These are phyloP conservation scores for Eupristina koningsbergeri DNA, from an alignment of 1,140 invertebrate species.

Conservation along the genomic window DNA sequence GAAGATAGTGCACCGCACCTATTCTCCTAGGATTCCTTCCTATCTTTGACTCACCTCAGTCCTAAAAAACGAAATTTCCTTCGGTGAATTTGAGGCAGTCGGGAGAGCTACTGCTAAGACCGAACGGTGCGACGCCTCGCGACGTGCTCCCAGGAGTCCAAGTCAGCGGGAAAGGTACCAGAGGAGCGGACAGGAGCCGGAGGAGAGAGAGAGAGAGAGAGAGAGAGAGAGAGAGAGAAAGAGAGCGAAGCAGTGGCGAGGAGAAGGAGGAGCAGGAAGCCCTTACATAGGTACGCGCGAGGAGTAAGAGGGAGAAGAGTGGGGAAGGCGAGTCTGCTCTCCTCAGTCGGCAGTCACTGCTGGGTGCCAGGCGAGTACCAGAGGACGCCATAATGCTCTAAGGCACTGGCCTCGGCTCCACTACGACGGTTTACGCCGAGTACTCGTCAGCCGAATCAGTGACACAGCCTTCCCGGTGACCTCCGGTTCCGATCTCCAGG, in stretches of 20 bases:
- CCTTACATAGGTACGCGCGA: constrained; percentile 50
- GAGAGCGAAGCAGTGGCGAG: not conserved
- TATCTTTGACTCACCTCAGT: not conserved
- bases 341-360: constrained; percentile 2
- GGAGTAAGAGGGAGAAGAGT: constrained; percentile 44
- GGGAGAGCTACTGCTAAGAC: not conserved
- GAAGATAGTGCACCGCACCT: constrained; percentile 20
- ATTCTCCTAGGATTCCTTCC: constrained; percentile 2
- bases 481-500: too few species aligned
- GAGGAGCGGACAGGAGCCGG: not conserved
- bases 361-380: constrained; percentile 13
- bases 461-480: too few species aligned
- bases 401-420: not conserved
- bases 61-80: constrained; percentile 20
- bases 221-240: constrained; percentile 39
- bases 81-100: constrained; percentile 30
- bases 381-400: constrained; percentile 25
- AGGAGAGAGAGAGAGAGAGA: constrained; percentile 46
- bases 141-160: not conserved
- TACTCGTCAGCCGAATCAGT: not conserved
- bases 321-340: not conserved
- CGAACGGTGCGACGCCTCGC: not conserved
- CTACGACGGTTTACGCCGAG: not conserved
- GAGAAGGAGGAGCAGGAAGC: constrained; percentile 46
- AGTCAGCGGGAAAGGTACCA: constrained; percentile 1